A percentile compares a stretch with the other conserved stretches of the same genome.
Evolutionary conservation across 2,888 invertebrate species (phyloP).

Genomic region (Byasa hedistus): DNA sequence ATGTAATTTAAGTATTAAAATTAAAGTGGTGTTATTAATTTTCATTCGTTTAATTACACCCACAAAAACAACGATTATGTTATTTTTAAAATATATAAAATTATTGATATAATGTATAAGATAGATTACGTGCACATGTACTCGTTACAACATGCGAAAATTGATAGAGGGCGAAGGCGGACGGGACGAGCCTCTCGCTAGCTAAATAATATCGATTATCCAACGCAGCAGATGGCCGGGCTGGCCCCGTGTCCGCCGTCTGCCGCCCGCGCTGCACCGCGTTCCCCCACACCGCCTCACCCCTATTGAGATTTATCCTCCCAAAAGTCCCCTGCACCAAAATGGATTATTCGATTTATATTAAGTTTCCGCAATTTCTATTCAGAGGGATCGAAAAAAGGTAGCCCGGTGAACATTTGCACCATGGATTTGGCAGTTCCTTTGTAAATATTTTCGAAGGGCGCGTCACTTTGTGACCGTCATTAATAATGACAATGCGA

Average conservation of each 20-base stretch:
- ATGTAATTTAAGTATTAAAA: conserved; percentile 1
- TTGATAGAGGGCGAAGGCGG: conserved; percentile 29
- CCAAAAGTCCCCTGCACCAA: conserved; percentile 71
- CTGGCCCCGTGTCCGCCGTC: conserved; percentile 47
- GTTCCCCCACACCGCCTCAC: conserved; percentile 47
- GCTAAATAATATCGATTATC: conserved; percentile 77
- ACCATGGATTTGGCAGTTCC: conserved; percentile 54
- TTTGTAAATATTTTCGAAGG: conserved; percentile 69
- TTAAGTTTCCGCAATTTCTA: conserved; percentile 78
- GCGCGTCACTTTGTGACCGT: conserved; percentile 55
- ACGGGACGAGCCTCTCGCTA: conserved; percentile 46
- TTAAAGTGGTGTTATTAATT: not conserved
- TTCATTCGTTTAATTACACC: not conserved
- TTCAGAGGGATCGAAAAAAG: conserved; percentile 65
- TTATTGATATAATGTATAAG: not conserved
- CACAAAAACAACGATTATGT: not conserved
- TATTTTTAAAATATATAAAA: not conserved
- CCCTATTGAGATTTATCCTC: conserved; percentile 77
- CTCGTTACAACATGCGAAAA: conserved; percentile 17
- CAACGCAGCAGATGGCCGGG: conserved; percentile 75
- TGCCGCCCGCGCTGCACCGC: conserved; percentile 56
- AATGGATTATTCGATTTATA: conserved; percentile 78
- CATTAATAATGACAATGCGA: conserved; percentile 71
- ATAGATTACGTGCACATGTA: conserved; percentile 11
- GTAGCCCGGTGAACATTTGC: conserved; percentile 56